Evolutionary conservation across 1,140 invertebrate species (phyloP), one percentile per base, ranked within the genome.

Genomic region (Bombus picipes): DNA sequence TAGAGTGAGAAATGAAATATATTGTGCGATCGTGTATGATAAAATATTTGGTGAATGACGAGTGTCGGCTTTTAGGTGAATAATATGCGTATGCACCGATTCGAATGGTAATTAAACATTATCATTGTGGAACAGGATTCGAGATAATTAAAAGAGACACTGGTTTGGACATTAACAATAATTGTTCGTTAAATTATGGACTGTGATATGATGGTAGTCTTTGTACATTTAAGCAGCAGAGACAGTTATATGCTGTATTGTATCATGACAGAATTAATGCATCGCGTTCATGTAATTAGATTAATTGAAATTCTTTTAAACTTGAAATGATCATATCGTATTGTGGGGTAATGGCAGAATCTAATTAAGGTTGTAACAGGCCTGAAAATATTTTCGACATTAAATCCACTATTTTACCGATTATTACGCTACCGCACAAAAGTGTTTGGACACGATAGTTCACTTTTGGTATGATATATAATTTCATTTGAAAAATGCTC

Each of bases 151-250:
- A 34, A 53, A 18, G 12, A 37, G 25, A 41, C 37, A n/a, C 25
- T 25, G 37, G 12, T 41, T 43, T 32, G n/a, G n/a, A 43, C 39
- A 12, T 32, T 73, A 4, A 39, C 25, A n/a, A 39, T 39, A 62
- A 77, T 77, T 77, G 18, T 39, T 62, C 22, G 53, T n/a, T 77
- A 28, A n/a, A 62, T 59, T 62, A n/a, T n/a, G 37, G 25, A 28
- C 0, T 28, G 22, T 59, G 25, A 28, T 37, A 8, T 37, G 43
- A 41, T 41, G 4, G 9, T 28, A 41, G 28, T 37, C 10, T 39
- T 39, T 28, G 22, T 39, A 39, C 34, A 12, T 71, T 28, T 28
- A 2, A 39, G 5, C 37, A 37, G 3, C 39, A 32, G 37, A 39
- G 22, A 28, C 9, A 39, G 39, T 39, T 39, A 28, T 62, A 13